Conservation (phyloP, 2,888 invertebrate genomes). For the Mesorhabditis belari region DNA sequence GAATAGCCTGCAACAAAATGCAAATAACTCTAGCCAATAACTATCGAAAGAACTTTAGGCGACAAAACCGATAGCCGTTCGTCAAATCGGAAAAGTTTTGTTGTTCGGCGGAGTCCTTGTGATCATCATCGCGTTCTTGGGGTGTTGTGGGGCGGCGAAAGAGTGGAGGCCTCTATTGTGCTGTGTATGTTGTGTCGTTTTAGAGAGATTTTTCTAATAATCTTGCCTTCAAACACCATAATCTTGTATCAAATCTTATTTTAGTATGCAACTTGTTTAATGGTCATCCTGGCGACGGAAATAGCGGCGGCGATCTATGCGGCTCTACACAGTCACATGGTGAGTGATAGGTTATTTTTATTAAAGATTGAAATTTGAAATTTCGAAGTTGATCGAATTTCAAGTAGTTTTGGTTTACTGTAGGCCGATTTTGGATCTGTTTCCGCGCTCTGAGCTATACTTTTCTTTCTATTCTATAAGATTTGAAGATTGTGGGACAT, state of each 20-base stretch:
- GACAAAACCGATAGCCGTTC: slow-evolving; percentile 40
- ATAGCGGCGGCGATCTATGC: slow-evolving; percentile 51
- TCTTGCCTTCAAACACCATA: background rate
- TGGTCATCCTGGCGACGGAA: slow-evolving; percentile 50
- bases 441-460: too few species aligned
- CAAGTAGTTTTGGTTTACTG: background rate
- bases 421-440: too few species aligned
- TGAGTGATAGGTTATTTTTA: slow-evolving; percentile 10
- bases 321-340: slow-evolving; percentile 48
- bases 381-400: background rate
- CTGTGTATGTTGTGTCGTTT: slow-evolving; percentile 45
- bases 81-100: slow-evolving; percentile 48
- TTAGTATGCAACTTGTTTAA: slow-evolving; percentile 50
- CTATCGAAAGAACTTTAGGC: too few species aligned
- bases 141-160: slow-evolving; percentile 50
- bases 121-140: slow-evolving; percentile 50
- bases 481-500: too few species aligned
- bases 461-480: too few species aligned
- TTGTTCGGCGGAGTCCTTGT: slow-evolving; percentile 49
- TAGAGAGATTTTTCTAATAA: background rate
- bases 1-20: too few species aligned
- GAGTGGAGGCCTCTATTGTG: slow-evolving; percentile 52
- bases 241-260: slow-evolving; percentile 5
- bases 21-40: too few species aligned
- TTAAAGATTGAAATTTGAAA: background rate